Evolutionary conservation across 2,797 vertebrate genomes (phyloP), one percentile per base, ranked within the genome.

Genomic region (Cirrhinus molitorella): DNA sequence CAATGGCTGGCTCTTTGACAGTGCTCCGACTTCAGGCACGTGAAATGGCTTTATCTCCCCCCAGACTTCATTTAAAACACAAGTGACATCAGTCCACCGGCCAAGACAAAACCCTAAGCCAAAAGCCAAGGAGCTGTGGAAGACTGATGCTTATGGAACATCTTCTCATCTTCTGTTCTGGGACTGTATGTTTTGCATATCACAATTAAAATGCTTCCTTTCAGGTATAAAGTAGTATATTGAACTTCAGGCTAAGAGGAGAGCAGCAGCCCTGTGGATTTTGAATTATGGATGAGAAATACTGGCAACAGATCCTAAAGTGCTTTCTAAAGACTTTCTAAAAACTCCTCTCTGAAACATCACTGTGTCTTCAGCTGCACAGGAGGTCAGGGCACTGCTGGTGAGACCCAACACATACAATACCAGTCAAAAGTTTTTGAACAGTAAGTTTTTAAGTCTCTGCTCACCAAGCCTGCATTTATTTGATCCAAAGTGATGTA

Each of bases 81-180:
- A 66, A 83, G 71, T 83, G 61, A 57, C 71, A 74, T 83, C 61
- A 43, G 66, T 83, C 49, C 47, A 55, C 12, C 31, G 61, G 59
- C 71, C 67, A 77, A 75, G 59, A 75, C 59, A 75, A 83, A 66
- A 66, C 45, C 47, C 53, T 75, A n/a, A 53, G 80, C 80, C 71
- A 83, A 83, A 73, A 67, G 80, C 43, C 17, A 90, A 91, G 86
- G 85, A 88, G 67, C 87, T 75, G 79, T 74, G 87, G 83, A 86
- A 90, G 86, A 79, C 85, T 65, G 23, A 59, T 10, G 13, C 37
- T 59, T 65, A 45, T 51, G 13, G 40, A 43, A 43, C 40, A 82
- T 17, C 67, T 81, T 17, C 67, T 81, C 83, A 83, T 43, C 40
- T 43, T 43, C 40, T 43, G 40, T 45, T 59, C 12, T 81, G 79